Percentiles rank a stretch among this genome's conserved stretches.
Evolutionary conservation across 2,888 invertebrate species (phyloP).

Genomic region (Amphipoea lucens): DNA sequence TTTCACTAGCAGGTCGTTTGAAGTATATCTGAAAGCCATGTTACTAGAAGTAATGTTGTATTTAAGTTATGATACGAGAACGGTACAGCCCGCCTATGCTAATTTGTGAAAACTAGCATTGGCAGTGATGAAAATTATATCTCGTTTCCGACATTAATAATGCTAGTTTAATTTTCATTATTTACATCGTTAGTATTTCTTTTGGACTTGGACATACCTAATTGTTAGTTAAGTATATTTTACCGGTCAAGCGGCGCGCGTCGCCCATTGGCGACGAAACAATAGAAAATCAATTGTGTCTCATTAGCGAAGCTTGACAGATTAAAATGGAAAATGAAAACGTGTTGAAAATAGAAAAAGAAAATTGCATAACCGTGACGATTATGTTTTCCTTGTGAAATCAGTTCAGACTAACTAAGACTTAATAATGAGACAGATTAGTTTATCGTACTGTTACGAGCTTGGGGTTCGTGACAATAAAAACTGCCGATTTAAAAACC

Average conservation of each 20-base stretch:
- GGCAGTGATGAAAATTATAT: background rate
- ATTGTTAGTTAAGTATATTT: background rate
- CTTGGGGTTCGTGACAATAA: too few relatives aligned
- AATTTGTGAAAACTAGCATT: background rate
- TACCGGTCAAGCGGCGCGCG: too few relatives aligned
- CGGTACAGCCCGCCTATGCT: background rate
- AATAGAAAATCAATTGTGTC: too few relatives aligned
- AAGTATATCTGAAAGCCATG: background rate
- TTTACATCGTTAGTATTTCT: background rate
- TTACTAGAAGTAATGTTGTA: background rate
- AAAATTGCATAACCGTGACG: background rate
- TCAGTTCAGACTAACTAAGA: background rate
- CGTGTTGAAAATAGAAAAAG: background rate
- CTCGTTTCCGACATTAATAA: background rate
- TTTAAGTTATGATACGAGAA: background rate
- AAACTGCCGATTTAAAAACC: too few relatives aligned
- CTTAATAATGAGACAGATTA: constrained; percentile 6
- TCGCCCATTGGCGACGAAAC: too few relatives aligned
- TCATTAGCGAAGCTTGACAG: too few relatives aligned
- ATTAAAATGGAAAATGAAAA: background rate
- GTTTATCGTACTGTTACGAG: background rate
- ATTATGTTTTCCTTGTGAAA: background rate
- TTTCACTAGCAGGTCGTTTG: background rate
- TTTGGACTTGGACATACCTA: background rate
- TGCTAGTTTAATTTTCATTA: background rate